phyloP scores from a whole-genome alignment of 1,140 invertebrate genomes.

The Harpegnathos saltator region DNA sequence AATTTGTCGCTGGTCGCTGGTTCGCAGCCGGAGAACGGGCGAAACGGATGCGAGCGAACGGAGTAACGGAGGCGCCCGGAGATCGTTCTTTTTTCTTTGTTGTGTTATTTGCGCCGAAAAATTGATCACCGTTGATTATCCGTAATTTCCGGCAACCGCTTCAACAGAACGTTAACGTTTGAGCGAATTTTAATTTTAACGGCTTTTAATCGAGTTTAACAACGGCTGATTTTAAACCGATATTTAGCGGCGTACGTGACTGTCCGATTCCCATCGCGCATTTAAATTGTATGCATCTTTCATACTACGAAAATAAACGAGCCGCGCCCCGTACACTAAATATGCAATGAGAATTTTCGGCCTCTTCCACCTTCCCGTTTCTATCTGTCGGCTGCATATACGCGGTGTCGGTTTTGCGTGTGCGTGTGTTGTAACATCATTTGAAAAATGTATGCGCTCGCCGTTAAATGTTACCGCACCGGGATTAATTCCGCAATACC shows the following conservation, averaged over 20 bases:
- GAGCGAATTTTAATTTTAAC: too few species aligned
- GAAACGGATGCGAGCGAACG: too few species aligned
- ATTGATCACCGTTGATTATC: neutral
- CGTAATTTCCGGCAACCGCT: neutral
- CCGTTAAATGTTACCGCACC: constrained; percentile 25
- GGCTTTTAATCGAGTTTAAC: neutral
- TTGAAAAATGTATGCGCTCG: constrained; percentile 27
- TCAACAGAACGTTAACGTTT: too few species aligned
- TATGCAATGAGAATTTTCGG: neutral
- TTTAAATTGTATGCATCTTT: constrained; percentile 29
- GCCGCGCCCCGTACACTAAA: neutral
- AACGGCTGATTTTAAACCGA: constrained; percentile 14
- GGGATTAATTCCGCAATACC: constrained; percentile 32
- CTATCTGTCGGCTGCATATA: neutral
- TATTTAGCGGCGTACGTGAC: neutral
- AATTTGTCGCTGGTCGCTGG: neutral
- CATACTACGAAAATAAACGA: constrained; percentile 11
- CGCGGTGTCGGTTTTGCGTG: neutral
- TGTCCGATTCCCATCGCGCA: constrained; percentile 6
- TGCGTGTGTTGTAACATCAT: neutral
- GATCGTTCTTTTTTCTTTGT: too few species aligned
- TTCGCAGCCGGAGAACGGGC: too few species aligned
- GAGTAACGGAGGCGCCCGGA: too few species aligned
- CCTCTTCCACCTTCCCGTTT: neutral
- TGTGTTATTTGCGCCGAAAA: neutral